Percentiles rank a stretch among this genome's conserved stretches.
Evolutionary conservation across 2,888 invertebrate species (phyloP).

Genomic region (Scrobipalpa atriplicella): DNA sequence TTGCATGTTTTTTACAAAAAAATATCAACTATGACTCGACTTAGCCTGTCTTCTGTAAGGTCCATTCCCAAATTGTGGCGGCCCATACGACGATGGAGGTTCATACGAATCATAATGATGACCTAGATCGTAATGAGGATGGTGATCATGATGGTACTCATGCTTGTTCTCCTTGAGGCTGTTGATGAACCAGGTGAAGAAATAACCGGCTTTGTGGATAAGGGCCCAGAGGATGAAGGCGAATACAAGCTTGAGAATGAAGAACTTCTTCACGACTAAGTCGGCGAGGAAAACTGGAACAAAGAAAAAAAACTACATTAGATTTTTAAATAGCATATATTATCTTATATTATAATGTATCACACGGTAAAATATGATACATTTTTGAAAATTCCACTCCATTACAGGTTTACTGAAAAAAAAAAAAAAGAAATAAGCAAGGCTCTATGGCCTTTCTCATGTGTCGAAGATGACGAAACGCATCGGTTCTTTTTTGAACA

Average conservation of each 20-base stretch:
- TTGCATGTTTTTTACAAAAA: too few relatives aligned
- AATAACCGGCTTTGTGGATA: conserved; percentile 75
- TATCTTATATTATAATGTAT: too few relatives aligned
- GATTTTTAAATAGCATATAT: too few relatives aligned
- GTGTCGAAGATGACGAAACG: too few relatives aligned
- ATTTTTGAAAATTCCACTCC: too few relatives aligned
- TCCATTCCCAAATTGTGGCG: conserved; percentile 37
- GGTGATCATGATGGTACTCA: conserved; percentile 44
- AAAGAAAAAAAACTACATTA: background rate
- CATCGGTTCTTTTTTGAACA: too few relatives aligned
- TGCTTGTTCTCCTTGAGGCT: conserved; percentile 70
- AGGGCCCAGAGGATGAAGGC: conserved; percentile 72
- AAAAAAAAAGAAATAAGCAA: too few relatives aligned
- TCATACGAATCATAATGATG: conserved; percentile 43
- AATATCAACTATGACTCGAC: too few relatives aligned
- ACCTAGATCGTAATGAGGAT: conserved; percentile 40
- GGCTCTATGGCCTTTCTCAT: too few relatives aligned
- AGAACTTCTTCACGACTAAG: conserved; percentile 70
- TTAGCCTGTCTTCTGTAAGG: conserved; percentile 25
- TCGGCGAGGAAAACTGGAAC: conserved; percentile 73
- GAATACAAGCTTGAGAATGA: conserved; percentile 70
- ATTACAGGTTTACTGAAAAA: too few relatives aligned
- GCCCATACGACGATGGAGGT: conserved; percentile 38
- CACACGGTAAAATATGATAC: too few relatives aligned
- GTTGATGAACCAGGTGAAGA: conserved; percentile 70